Base-by-base conservation (phyloP, 2,888 invertebrate species). In the Hedya salicella region DNA sequence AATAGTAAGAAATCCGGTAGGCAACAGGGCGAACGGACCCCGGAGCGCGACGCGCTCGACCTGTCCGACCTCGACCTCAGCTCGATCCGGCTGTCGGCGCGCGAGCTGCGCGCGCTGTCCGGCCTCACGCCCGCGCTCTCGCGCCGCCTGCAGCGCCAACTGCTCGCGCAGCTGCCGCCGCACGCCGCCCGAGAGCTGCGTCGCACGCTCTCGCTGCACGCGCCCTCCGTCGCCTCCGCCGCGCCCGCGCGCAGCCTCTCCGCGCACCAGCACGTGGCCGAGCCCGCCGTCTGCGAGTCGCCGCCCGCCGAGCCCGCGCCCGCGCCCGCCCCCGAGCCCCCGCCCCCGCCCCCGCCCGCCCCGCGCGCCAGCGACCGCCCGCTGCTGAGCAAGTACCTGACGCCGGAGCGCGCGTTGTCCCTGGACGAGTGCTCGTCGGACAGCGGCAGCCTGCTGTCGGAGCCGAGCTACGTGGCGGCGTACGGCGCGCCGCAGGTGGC, bases 81-180 rank as follows among this genome's bases (percentile, higher is more conserved):
- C 78, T 93, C 95, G 75, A 92, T 95, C 76, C 94, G 94, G 83
- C 88, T 95, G 69, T 94, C 95, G 73, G 95, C 95, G 85, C 94
- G 94, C 79, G 95, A 95, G 91, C 90, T 95, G 78, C 94, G 94
- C 79, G 94, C 95, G 70, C 88, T 95, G 73, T 95, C 95, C 21
- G 95, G 94, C 73, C 93, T 95, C 72, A 95, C 95, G 73, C 95
- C 95, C 36, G 95, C 94, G 72, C 90, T 95, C 75, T 95, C 95
- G 71, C 94, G 95, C 75, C 94, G 95, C 46, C 94, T 95, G 79
- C 95, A 95, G 89, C 94, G 94, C 68, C 95, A 95, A 84, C 89
- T 95, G 74, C 89, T 95, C 66, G 94, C 95, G 72, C 95, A 95
- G 81, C 83, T 95, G 79, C 95, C 95, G 71, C 95, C 95, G 74